Percentiles rank a stretch among this genome's conserved stretches.
phyloP scores from a whole-genome alignment of 2,113 vertebrate species.

The Hypanus sabinus region DNA sequence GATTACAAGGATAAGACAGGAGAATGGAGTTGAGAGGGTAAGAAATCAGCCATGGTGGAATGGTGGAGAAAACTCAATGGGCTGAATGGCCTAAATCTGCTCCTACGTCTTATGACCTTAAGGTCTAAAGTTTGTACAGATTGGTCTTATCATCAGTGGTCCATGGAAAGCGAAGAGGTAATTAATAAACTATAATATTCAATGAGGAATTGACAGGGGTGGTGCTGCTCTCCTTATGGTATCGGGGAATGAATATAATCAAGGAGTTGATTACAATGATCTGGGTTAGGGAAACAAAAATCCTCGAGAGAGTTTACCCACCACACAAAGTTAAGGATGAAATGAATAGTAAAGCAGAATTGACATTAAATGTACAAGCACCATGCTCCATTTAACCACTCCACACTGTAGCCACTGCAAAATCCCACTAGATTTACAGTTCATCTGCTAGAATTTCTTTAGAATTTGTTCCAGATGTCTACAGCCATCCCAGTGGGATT shows the following conservation, averaged over 20 bases:
- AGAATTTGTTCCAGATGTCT: constrained; percentile 20
- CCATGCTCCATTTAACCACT: constrained; percentile 23
- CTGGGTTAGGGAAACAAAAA: not conserved
- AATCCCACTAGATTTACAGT: constrained; percentile 29
- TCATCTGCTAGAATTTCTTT: constrained; percentile 32
- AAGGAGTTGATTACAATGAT: not conserved
- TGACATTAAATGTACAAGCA: not conserved
- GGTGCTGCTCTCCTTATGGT: no score
- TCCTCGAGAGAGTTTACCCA: not conserved
- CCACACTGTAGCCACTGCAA: not conserved
- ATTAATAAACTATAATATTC: no score
- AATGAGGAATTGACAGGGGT: no score
- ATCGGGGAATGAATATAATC: not conserved
- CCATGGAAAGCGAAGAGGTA: no score
- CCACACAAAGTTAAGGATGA: not conserved
- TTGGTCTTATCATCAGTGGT: no score
- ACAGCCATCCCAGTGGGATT: constrained; percentile 2
- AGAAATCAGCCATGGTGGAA: no score
- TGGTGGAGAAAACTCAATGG: no score
- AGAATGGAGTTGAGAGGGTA: no score
- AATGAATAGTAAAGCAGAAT: constrained; percentile 6
- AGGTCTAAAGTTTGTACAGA: no score
- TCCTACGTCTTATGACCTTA: no score
- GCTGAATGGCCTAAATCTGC: no score
- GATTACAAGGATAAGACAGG: no score